phyloP scores from a whole-genome alignment of 1,140 invertebrate species.

The Camponotus floridanus region DNA sequence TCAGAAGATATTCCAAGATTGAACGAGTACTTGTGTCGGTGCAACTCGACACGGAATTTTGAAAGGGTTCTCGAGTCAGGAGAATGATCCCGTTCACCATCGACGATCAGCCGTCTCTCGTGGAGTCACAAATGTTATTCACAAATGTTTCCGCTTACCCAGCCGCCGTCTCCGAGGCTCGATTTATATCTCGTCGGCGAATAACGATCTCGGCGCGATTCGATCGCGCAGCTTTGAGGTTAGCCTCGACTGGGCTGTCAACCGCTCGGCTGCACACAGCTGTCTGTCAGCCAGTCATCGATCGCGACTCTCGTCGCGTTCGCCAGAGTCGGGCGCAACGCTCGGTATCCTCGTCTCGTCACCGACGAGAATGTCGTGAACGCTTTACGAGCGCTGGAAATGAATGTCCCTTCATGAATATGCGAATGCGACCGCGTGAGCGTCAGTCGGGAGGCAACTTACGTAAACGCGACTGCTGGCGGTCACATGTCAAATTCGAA shows the following conservation, averaged over 20 bases:
- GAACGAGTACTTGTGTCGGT: background rate
- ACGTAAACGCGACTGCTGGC: constrained; percentile 47
- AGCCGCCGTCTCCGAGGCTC: no score
- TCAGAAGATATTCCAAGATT: background rate
- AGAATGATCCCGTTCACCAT: constrained; percentile 64
- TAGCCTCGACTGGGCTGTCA: constrained; percentile 40
- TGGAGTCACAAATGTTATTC: background rate
- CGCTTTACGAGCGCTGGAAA: background rate
- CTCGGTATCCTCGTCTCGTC: background rate
- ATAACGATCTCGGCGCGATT: background rate
- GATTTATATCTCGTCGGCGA: background rate
- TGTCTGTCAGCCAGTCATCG: constrained; percentile 40
- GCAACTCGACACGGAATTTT: constrained; percentile 1
- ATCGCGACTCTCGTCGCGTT: background rate
- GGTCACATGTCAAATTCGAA: constrained; percentile 61
- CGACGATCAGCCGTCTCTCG: background rate
- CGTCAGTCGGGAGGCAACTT: constrained; percentile 23
- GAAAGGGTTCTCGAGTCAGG: background rate
- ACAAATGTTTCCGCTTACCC: background rate
- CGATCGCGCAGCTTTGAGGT: constrained; percentile 34
- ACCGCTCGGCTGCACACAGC: constrained; percentile 34
- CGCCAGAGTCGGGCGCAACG: background rate
- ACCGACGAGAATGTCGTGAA: background rate
- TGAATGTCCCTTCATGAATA: background rate
- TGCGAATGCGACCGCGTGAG: background rate